Evolutionary conservation across 2,113 vertebrate genomes (phyloP), one percentile per base, ranked within the genome.

Genomic region (Gambusia holbrooki): DNA sequence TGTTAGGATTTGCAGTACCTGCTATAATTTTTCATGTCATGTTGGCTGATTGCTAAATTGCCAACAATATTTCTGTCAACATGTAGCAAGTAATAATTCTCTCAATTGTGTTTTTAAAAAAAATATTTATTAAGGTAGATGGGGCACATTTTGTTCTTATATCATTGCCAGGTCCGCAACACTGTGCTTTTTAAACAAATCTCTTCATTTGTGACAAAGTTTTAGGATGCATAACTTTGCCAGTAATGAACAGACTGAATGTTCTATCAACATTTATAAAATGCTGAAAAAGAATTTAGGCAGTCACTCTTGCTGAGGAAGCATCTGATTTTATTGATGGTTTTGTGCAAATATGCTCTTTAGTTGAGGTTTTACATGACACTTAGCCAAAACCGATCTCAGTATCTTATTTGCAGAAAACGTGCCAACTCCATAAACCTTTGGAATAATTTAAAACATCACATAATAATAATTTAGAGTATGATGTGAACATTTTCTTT

Each of bases 321-420:
- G 63, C 0, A 11, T 84, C 74, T 82, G 65, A 84, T 82, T 73
- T 61, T 71, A 64, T 77, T 81, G 58, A 76, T 83, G 74, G 35
- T 78, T 62, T 68, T 79, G 35, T 85, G 64, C 66, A 87, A 69
- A 73, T 73, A 68, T 33, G 13, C 76, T 69, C 14, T 69, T 60
- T 11, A 25, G 63, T 85, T 60, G 19, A 72, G 22, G 40, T 72
- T 77, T 76, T 73, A 15, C 28, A 32, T 7, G 64, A 69, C 1
- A 77, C 12, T 65, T 78, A 37, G 45, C 54, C 60, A 37, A 70
- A 69, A 40, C 19, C 25, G 33, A 35, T n/a, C n/a, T 27, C 60
- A 61, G 65, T 65, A 35, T 64, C 12, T 66, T 77, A 61, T 10
- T 63, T 64, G 33, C 27, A 2, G 45, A 54, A 62, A 30, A 6